Base-by-base conservation (phyloP, 1,140 invertebrate species). In the Gonatopus flavifemur region DNA sequence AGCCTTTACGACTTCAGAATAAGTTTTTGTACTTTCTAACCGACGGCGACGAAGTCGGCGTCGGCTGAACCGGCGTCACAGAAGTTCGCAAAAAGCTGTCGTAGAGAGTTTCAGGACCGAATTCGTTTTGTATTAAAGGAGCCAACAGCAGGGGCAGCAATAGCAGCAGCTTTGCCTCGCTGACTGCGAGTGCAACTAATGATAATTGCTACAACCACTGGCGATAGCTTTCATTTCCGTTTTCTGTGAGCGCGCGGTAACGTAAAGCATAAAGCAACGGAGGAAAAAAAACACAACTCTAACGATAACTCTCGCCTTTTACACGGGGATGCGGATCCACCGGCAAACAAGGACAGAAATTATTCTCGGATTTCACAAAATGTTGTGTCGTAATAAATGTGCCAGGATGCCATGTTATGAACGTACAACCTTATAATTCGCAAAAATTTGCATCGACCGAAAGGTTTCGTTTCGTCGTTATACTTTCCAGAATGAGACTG, bases 131-230 rank as follows among this genome's bases (percentile, higher is more conserved):
- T 57, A 49, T 39, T n/a, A n/a, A 35, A 19, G 15, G 7, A 36
- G 32, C 32, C 7, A 33, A 33, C n/a, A 36, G 16, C 33, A 16
- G 1, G 15, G n/a, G n/a, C n/a, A n/a, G 46, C 39, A 52, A 58
- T 52, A n/a, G 25, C 12, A 25, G 16, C 22, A 15, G 38, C 19
- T 18, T 21, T 35, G 30, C 30, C 15, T 37, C 38, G 51, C 46
- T 32, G 22, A n/a, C 60, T 52, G 48, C 64, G 42, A 52, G 47
- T 56, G 52, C 58, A 56, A 67, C 70, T 72, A 72, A 72, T 70
- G 70, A 72, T 72, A 72, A 72, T 71, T 71, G 69, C 66, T 43
- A 30, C 49, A 58, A 57, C 49, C 56, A 38, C 39, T 22, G 31
- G 41, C 59, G 61, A 57, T 64, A 52, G 62, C 67, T 67, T 69